Conservation (phyloP, 1,140 invertebrate genomes). For the Nilaparvata lugens region DNA sequence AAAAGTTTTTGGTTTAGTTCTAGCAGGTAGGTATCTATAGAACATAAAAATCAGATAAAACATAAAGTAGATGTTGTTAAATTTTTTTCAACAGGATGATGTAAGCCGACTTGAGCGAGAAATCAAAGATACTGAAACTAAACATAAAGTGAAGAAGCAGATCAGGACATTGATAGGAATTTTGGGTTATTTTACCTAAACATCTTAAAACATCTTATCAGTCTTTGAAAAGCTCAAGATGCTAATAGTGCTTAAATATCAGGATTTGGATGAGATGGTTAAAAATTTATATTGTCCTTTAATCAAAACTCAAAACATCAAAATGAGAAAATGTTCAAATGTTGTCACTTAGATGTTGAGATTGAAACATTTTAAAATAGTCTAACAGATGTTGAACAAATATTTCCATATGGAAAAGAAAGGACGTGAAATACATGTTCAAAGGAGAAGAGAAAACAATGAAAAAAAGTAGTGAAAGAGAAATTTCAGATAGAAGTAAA, state of each 20-base stretch:
- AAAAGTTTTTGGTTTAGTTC: constrained; percentile 13
- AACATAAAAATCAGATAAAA: constrained; percentile 15
- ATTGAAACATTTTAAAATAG: constrained; percentile 9
- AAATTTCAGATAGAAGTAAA: constrained; percentile 11
- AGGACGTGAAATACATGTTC: constrained; percentile 2
- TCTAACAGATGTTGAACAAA: constrained; percentile 11
- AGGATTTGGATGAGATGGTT: constrained; percentile 12
- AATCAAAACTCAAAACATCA: too few relatives aligned
- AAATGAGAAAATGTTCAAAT: not conserved
- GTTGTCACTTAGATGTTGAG: not conserved
- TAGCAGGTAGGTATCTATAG: constrained; percentile 6
- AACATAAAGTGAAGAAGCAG: constrained; percentile 17
- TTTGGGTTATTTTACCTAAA: constrained; percentile 14
- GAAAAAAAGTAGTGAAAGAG: constrained; percentile 14
- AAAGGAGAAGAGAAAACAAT: not conserved
- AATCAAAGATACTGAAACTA: constrained; percentile 9
- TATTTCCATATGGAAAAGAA: constrained; percentile 14
- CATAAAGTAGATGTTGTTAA: constrained; percentile 14
- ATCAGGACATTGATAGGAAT: not conserved
- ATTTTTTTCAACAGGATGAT: constrained; percentile 19
- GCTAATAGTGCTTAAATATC: constrained; percentile 16
- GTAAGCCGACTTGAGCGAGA: constrained; percentile 15
- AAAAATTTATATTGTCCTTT: constrained; percentile 10
- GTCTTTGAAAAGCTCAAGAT: not conserved
- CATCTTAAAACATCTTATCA: constrained; percentile 7